Evolutionary conservation across 1,140 invertebrate genomes (phyloP).

Genomic region (Drosophila truncata): DNA sequence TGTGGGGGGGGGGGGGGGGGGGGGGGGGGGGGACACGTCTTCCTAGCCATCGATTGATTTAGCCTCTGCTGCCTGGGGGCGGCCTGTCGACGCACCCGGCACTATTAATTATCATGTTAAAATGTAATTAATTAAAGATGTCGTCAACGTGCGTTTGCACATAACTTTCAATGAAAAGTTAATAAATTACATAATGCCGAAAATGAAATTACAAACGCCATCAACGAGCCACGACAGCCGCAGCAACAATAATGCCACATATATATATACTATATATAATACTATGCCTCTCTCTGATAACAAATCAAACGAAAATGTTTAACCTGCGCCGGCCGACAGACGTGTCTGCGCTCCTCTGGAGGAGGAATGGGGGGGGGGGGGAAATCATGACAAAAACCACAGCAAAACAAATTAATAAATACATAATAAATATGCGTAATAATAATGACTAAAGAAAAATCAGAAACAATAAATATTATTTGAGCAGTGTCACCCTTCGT

Average conservation of each 20-base stretch:
- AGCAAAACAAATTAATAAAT: constrained; percentile 83
- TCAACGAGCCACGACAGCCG: constrained; percentile 63
- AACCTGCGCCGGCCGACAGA: constrained; percentile 25
- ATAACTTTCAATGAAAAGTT: constrained; percentile 84
- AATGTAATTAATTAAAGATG: constrained; percentile 84
- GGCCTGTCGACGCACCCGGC: constrained; percentile 59
- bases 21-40: neutral
- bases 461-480: constrained; percentile 82
- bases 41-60: constrained; percentile 58
- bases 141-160: constrained; percentile 71
- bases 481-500: constrained; percentile 58
- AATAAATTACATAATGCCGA: constrained; percentile 83
- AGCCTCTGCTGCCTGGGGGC: neutral
- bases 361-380: neutral
- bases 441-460: constrained; percentile 83
- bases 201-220: constrained; percentile 81
- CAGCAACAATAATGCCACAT: constrained; percentile 29
- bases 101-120: constrained; percentile 84
- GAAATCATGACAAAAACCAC: constrained; percentile 48
- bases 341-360: constrained; percentile 8
- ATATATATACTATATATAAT: neutral
- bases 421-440: constrained; percentile 80
- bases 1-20: too few species aligned
- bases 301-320: constrained; percentile 75
- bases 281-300: constrained; percentile 55